These are phyloP conservation scores for Napeogenes inachia DNA, from an alignment of 2,888 invertebrate species.

Conservation along the genomic window DNA sequence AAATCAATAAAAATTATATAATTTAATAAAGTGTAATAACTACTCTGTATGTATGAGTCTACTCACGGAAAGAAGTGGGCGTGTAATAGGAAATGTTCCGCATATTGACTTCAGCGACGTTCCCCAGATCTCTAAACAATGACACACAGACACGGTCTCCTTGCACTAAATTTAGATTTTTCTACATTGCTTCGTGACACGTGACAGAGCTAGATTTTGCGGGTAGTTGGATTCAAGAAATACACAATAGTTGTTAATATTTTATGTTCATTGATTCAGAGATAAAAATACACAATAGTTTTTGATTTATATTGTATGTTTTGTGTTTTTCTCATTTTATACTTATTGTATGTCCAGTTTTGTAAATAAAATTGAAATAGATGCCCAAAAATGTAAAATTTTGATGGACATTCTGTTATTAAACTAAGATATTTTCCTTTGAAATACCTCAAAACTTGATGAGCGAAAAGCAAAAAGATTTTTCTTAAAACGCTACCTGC, in stretches of 20 bases:
- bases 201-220: conserved; percentile 13
- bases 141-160: conserved; percentile 46
- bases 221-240: conserved; percentile 33
- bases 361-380: conserved; percentile 1
- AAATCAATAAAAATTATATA: not conserved
- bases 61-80: conserved; percentile 73
- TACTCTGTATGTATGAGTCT: conserved; percentile 48
- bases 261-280: not conserved
- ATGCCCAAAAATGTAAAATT: not conserved
- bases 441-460: conserved; percentile 60
- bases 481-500: conserved; percentile 63
- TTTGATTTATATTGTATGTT: no score
- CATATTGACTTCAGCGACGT: conserved; percentile 74
- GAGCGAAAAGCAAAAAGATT: conserved; percentile 61
- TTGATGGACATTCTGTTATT: not conserved
- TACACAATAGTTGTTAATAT: conserved; percentile 31
- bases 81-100: conserved; percentile 78
- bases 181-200: conserved; percentile 19
- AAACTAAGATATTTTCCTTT: conserved; percentile 33
- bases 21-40: conserved; percentile 21
- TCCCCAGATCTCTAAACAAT: conserved; percentile 73
- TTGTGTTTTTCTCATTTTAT: no score
- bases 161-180: conserved; percentile 32
- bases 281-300: no score
- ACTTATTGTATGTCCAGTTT: not conserved